Conservation (phyloP, 2,888 invertebrate genomes). For the Chaetogeoica ovagalla region DNA sequence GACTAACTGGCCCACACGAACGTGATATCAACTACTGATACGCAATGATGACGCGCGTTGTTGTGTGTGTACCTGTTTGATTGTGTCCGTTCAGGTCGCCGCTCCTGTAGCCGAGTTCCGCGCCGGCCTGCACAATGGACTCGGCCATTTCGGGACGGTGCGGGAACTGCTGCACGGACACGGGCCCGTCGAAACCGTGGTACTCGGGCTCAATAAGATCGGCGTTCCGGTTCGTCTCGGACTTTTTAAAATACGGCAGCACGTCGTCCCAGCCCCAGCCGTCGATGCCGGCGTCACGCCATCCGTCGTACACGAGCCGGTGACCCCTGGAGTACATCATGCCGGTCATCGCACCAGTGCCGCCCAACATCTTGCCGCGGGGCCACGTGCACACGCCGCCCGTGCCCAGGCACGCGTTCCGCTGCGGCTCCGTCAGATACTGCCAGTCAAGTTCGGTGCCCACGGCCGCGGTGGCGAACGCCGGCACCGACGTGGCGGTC, state of each 20-base stretch:
- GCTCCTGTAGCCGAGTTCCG: slow-evolving; percentile 59
- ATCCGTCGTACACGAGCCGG: slow-evolving; percentile 73
- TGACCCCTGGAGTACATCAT: slow-evolving; percentile 68
- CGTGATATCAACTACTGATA: no score
- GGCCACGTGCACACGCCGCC: slow-evolving; percentile 62
- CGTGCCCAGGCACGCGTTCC: slow-evolving; percentile 57
- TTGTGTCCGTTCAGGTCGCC: slow-evolving; percentile 59
- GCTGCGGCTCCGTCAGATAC: slow-evolving; percentile 62
- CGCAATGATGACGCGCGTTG: no score
- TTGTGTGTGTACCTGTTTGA: slow-evolving; percentile 54
- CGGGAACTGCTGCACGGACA: slow-evolving; percentile 60
- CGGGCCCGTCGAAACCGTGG: slow-evolving; percentile 60
- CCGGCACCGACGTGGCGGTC: slow-evolving; percentile 60
- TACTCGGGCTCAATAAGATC: slow-evolving; percentile 59
- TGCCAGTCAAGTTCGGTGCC: slow-evolving; percentile 62
- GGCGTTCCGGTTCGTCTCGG: slow-evolving; percentile 59
- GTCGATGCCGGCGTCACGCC: slow-evolving; percentile 64
- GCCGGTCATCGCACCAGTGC: slow-evolving; percentile 58
- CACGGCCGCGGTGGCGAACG: slow-evolving; percentile 59
- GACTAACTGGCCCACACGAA: no score
- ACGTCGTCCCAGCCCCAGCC: slow-evolving; percentile 64
- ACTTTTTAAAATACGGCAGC: slow-evolving; percentile 60
- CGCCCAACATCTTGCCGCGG: slow-evolving; percentile 60
- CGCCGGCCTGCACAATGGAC: slow-evolving; percentile 59
- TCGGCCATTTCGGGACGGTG: slow-evolving; percentile 59